These are phyloP conservation scores for Hydrolagus colliei DNA, from an alignment of 2,797 vertebrate species.

Conservation along the genomic window DNA sequence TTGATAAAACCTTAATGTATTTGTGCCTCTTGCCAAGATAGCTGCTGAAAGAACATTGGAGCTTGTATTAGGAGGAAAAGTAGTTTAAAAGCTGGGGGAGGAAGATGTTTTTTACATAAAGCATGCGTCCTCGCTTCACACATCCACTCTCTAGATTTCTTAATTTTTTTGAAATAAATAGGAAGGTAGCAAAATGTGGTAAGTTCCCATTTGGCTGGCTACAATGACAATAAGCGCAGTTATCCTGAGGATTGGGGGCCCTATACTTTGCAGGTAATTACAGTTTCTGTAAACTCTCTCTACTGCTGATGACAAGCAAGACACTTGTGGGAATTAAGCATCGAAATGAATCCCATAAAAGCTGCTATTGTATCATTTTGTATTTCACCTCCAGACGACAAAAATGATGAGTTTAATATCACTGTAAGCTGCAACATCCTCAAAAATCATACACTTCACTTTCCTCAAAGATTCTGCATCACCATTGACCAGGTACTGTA, in stretches of 20 bases:
- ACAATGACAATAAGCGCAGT: constrained; percentile 17
- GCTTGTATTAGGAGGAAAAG: background rate
- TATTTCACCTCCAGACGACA: constrained; percentile 54
- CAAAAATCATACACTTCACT: constrained; percentile 44
- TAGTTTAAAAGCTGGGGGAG: background rate
- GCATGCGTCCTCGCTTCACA: background rate
- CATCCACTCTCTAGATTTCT: background rate
- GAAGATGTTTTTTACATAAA: background rate
- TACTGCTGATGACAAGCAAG: constrained; percentile 47
- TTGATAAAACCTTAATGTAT: constrained; percentile 49
- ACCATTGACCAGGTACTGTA: constrained; percentile 41
- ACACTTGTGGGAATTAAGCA: constrained; percentile 59
- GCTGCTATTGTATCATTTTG: constrained; percentile 54
- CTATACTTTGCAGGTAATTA: constrained; percentile 46
- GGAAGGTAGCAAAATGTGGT: background rate
- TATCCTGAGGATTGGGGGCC: constrained; percentile 39
- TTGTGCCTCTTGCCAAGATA: background rate
- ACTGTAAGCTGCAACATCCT: constrained; percentile 47
- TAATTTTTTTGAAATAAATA: background rate
- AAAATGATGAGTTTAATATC: constrained; percentile 63
- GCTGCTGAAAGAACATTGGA: constrained; percentile 7
- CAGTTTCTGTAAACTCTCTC: constrained; percentile 43
- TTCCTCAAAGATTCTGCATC: constrained; percentile 44
- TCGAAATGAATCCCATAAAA: constrained; percentile 51
- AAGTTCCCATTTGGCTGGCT: background rate